Conservation (phyloP, 2,797 vertebrate species). For the Catharus ustulatus region DNA sequence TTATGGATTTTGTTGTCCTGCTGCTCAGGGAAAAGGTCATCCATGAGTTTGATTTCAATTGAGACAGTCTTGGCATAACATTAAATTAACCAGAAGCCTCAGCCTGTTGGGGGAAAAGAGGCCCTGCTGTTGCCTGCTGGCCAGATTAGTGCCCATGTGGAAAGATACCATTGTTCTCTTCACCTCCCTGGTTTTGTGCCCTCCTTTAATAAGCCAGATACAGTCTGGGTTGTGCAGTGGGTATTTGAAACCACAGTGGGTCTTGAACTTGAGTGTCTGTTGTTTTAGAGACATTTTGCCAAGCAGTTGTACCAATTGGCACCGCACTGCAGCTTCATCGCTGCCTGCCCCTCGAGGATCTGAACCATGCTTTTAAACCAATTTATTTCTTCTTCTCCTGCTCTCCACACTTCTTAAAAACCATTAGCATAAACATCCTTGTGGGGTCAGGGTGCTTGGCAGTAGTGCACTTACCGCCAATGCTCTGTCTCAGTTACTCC, state of each 20-base stretch:
- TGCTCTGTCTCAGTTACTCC: neutral
- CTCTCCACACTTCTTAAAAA: neutral
- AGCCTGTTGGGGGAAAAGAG: neutral
- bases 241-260: neutral
- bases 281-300: neutral
- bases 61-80: slow-evolving; percentile 13
- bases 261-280: neutral
- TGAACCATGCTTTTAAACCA: neutral
- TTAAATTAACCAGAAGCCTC: slow-evolving; percentile 15
- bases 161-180: neutral
- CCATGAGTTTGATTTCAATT: slow-evolving; percentile 53
- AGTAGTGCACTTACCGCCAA: rapidly evolving
- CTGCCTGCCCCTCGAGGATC: neutral
- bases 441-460: neutral
- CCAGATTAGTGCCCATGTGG: neutral
- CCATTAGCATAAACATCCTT: neutral
- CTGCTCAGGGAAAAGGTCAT: slow-evolving; percentile 47
- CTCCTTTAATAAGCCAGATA: neutral
- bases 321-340: rapidly evolving
- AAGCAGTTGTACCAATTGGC: neutral
- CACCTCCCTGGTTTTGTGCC: neutral
- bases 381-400: neutral
- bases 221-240: neutral
- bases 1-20: slow-evolving; percentile 47
- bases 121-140: neutral